Evolutionary conservation across 2,113 vertebrate species (phyloP).

Genomic region (Oryctolagus cuniculus): DNA sequence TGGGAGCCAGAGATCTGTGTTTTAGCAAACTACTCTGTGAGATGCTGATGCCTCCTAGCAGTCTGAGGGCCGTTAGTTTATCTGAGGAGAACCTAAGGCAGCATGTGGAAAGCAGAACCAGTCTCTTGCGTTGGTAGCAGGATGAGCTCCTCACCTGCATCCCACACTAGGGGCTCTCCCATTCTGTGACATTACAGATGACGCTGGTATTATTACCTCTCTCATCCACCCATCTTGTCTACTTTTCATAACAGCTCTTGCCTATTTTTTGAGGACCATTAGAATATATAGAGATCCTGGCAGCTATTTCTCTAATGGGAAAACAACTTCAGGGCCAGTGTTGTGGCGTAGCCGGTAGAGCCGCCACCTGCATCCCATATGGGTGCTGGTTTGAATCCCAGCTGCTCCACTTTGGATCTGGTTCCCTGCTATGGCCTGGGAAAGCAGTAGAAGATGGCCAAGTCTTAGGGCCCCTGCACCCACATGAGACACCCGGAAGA

Average conservation of each 20-base stretch:
- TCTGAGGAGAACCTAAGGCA: slow-evolving; percentile 32
- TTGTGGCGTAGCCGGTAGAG: too few relatives aligned
- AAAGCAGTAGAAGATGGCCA: too few relatives aligned
- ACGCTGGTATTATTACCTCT: neutral
- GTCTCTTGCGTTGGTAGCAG: neutral
- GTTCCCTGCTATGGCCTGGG: too few relatives aligned
- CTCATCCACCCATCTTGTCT: neutral
- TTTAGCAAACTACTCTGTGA: neutral
- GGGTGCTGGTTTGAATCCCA: too few relatives aligned
- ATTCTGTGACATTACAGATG: neutral
- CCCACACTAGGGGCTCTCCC: neutral
- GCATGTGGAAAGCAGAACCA: neutral
- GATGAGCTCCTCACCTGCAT: neutral
- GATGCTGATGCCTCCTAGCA: slow-evolving; percentile 4
- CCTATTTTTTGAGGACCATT: neutral
- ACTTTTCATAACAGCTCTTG: neutral
- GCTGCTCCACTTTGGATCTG: too few relatives aligned
- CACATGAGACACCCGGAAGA: too few relatives aligned
- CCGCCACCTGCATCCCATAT: too few relatives aligned
- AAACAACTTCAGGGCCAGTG: neutral
- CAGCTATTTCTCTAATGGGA: neutral
- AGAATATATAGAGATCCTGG: neutral
- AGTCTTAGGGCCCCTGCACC: too few relatives aligned
- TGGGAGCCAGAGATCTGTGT: slow-evolving; percentile 25
- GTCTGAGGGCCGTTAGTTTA: neutral